Percentiles rank a stretch among this genome's conserved stretches.
Conservation (phyloP, 2,888 invertebrate species). For the Chymomyza fuscimana region DNA sequence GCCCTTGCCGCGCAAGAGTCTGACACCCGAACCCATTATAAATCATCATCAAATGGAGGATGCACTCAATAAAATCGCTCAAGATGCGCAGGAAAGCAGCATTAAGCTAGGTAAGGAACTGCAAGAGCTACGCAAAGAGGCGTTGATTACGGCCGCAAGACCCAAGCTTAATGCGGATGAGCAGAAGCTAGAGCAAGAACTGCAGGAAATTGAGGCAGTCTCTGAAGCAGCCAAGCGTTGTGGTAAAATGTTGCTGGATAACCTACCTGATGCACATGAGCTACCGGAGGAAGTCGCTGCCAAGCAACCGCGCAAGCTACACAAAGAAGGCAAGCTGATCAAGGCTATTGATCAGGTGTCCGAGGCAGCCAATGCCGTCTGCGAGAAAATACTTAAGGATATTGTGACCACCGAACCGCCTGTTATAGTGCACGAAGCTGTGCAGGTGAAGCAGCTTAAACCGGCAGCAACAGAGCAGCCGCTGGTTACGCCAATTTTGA, state of each 20-base stretch:
- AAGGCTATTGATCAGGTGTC: constrained; percentile 78
- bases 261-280: constrained; percentile 68
- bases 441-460: constrained; percentile 63
- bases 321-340: constrained; percentile 76
- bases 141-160: constrained; percentile 69
- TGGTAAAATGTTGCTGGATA: constrained; percentile 80
- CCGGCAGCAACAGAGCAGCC: constrained; percentile 27
- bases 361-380: constrained; percentile 77
- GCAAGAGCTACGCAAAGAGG: constrained; percentile 81
- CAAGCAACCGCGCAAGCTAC: constrained; percentile 61
- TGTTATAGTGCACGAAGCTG: constrained; percentile 71
- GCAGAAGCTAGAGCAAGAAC: constrained; percentile 68
- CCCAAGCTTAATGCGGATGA: constrained; percentile 69
- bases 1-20: constrained; percentile 81
- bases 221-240: constrained; percentile 81
- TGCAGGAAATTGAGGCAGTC: constrained; percentile 80
- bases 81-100: constrained; percentile 88
- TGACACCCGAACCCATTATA: constrained; percentile 79
- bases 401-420: constrained; percentile 77
- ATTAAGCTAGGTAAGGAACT: constrained; percentile 85
- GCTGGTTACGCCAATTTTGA: constrained; percentile 76
- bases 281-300: constrained; percentile 21
- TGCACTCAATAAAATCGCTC: constrained; percentile 86
- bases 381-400: constrained; percentile 77
- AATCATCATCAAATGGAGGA: constrained; percentile 83